Evolutionary conservation across 37 sponge, comb jelly and placozoan species (phyloP).

Genomic region (Spongia lamella): DNA sequence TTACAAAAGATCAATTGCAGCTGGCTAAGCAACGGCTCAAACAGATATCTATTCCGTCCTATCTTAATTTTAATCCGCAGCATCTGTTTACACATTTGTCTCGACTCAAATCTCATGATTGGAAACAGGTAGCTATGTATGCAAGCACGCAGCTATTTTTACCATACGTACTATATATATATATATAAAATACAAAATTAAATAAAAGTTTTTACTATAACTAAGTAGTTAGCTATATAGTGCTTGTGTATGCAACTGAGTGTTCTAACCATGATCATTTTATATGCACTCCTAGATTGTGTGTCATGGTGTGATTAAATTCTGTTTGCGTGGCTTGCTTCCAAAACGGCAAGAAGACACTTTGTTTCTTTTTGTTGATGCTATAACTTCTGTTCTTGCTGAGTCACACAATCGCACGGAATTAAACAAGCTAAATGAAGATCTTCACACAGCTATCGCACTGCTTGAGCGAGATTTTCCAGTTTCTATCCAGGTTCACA

Average conservation of each 20-base stretch:
- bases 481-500: not conserved
- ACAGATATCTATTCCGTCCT: not conserved
- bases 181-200: too few species aligned
- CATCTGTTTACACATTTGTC: not conserved
- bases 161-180: too few species aligned
- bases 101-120: conserved; percentile 30
- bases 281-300: too few species aligned
- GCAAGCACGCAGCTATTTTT: too few species aligned
- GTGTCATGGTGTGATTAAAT: conserved; percentile 9
- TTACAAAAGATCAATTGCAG: too few species aligned
- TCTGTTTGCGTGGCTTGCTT: conserved; percentile 20
- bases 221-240: too few species aligned
- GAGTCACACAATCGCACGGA: not conserved
- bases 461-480: conserved; percentile 34
- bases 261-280: too few species aligned
- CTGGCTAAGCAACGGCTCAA: too few species aligned
- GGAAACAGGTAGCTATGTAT: conserved; percentile 15
- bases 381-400: not conserved
- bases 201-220: too few species aligned
- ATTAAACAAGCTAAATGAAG: not conserved
- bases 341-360: conserved; percentile 9
- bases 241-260: too few species aligned
- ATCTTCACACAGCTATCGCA: conserved; percentile 16
- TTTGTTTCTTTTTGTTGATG: conserved; percentile 16
- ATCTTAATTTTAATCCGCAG: not conserved